phyloP scores from a whole-genome alignment of 2,888 invertebrate genomes.

The Trichogramma evanescens region DNA sequence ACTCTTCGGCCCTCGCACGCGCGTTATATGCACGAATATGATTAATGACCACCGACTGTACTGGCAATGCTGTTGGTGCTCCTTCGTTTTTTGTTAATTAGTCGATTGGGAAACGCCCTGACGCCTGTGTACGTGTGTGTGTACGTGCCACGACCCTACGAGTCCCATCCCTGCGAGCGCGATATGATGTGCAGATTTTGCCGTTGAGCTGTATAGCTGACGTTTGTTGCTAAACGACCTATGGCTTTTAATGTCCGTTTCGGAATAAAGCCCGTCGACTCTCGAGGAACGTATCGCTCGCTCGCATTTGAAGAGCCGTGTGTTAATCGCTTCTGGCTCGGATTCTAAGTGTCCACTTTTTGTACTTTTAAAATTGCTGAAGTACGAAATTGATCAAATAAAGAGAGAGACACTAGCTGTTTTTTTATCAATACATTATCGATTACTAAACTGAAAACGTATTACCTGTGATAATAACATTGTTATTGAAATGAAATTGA shows the following conservation, averaged over 20 bases:
- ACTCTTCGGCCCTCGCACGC: background rate
- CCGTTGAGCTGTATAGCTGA: constrained; percentile 29
- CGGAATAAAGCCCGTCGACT: constrained; percentile 16
- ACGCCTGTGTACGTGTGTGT: too few relatives aligned
- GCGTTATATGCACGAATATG: constrained; percentile 25
- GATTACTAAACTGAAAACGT: too few relatives aligned
- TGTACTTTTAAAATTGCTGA: too few relatives aligned
- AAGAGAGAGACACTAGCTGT: too few relatives aligned
- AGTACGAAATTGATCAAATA: too few relatives aligned
- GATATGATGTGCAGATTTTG: constrained; percentile 46
- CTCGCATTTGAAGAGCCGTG: too few relatives aligned
- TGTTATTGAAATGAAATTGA: too few relatives aligned
- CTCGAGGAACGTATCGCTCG: constrained; percentile 19
- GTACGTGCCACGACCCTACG: too few relatives aligned
- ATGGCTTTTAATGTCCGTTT: constrained; percentile 32
- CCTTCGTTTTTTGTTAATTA: constrained; percentile 44
- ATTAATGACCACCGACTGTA: constrained; percentile 35
- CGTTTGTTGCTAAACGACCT: constrained; percentile 22
- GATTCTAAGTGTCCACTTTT: too few relatives aligned
- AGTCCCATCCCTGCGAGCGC: background rate
- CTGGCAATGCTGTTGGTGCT: constrained; percentile 11
- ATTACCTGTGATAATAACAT: too few relatives aligned
- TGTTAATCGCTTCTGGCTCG: too few relatives aligned
- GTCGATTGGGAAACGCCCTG: constrained; percentile 45
- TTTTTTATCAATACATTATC: too few relatives aligned